Base-by-base conservation (phyloP, 2,113 vertebrate species). In the Sceloporus tristichus region DNA sequence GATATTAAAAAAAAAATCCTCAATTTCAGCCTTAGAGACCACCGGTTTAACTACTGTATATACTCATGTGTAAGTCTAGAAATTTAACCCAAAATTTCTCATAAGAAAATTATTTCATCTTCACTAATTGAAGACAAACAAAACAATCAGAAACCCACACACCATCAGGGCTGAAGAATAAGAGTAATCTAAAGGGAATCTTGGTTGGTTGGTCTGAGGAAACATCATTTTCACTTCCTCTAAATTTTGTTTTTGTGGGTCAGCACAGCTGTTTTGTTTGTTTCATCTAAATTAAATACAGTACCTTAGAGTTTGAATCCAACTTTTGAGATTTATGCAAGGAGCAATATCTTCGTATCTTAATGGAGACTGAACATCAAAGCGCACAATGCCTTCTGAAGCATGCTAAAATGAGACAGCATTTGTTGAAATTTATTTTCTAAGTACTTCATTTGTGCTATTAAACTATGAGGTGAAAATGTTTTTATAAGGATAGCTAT, bases 231-330 rank as follows among this genome's bases (percentile, higher is more conserved):
- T 65, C 40, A 53, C 13, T 10, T 2, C 62, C 62, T 25, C 8
- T 27, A 19, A 40, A 54, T 84, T 10, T n/a, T 42, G 23, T 13
- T 21, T 4, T 59, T 56, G 5, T 34, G 65, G 27, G 77, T 9
- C 9, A 66, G 48, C 3, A 76, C 5, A 25, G 6, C 42, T 18
- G 25, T 10, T n/a, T 80, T 59, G 59, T 62, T 62, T 1, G 73
- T 42, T 13, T 8, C 27, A 73, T 59, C 16, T 40, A 87, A 88
- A 84, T 83, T 38, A 19, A 68, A 92, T 86, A 84, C 42, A 48
- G 48, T 97, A 99, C 99, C 99, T 98, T 87, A 99, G 96, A 0
- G 99, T 98, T 94, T 99, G 99, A 90, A 99, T 98, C 99, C 99
- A 99, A 87, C 97, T 99, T 96, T 99, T 99, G 88, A 99, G 96